Conservation (phyloP, 2,113 vertebrate genomes). For the Ptilonorhynchus violaceus region DNA sequence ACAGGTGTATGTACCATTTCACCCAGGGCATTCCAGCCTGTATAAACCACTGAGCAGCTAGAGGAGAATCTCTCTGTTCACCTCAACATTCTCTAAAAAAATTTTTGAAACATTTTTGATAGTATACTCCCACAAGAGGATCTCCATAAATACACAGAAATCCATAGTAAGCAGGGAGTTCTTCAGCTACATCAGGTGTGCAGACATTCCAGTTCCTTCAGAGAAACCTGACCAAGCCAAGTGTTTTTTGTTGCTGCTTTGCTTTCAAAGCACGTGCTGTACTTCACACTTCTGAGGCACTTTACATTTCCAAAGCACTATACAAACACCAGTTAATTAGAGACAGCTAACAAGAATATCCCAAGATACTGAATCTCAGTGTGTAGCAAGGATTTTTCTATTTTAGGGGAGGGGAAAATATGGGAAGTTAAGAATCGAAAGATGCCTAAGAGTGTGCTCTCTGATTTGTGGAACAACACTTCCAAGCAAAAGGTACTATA, state of each 20-base stretch:
- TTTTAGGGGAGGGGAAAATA: no score
- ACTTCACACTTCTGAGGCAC: background rate
- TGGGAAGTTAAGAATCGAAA: background rate
- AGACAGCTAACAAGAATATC: background rate
- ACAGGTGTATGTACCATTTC: background rate
- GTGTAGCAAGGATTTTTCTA: background rate
- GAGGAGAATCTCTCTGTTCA: background rate
- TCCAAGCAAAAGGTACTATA: background rate
- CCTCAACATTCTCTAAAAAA: background rate
- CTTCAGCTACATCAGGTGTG: background rate
- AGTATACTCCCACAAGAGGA: background rate
- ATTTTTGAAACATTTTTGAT: background rate
- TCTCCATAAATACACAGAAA: background rate
- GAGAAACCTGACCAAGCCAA: background rate
- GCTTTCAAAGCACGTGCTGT: background rate
- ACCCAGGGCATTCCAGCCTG: background rate
- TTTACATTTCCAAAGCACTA: background rate
- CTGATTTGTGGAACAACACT: background rate
- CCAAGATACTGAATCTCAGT: background rate
- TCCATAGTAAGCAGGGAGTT: background rate
- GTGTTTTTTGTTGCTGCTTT: background rate
- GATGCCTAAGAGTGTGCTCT: background rate
- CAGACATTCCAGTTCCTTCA: background rate
- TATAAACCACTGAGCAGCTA: background rate
- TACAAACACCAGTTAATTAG: constrained; percentile 2